Evolutionary conservation across 2,113 vertebrate genomes (phyloP), one percentile per base, ranked within the genome.

Genomic region (Nymphicus hollandicus): DNA sequence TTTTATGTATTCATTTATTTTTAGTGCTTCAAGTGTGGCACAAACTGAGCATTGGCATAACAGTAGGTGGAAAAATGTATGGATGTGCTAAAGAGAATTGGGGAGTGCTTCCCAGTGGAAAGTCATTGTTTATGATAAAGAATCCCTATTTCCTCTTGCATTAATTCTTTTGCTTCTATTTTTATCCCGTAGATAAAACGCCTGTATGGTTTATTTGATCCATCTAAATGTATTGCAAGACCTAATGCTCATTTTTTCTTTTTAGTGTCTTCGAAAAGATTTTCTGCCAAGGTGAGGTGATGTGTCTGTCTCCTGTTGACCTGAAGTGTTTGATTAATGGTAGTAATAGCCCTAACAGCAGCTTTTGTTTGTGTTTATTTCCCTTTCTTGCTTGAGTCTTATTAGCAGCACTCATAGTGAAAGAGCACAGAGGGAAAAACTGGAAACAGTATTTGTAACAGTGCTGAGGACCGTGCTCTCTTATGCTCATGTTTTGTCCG

Each of bases 281-380:
- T 99, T 97, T 99, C 99, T 89, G 99, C 99, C 91, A 99, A 99
- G 99, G 99, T 99, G 96, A 99, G 99, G 70, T 31, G 61, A 29
- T 55, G 35, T 89, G 50, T 56, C 7, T 25, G 53, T 68, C 50
- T 93, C 72, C 61, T 55, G 31, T 71, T 77, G 58, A 46, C 85
- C 53, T 72, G 25, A 74, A 77, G 22, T 29, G 87, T 74, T 97
- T 88, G 85, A 80, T 79, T 72, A 22, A 74, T 71, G 78, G 86
- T 27, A 69, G 53, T n/a, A 50, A 87, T 28, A 81, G 58, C 69
- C 74, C 72, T 63, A 41, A 56, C 58, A 71, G 43, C 61, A 43
- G 18, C 43, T 70, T 77, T 28, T 72, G 24, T 33, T 74, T 68
- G 52, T 39, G 9, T 80, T 70, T 61, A 31, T 76, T 69, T 82